These are phyloP conservation scores for Amblyteles armatorius DNA, from an alignment of 2,888 invertebrate genomes.

Conservation along the genomic window DNA sequence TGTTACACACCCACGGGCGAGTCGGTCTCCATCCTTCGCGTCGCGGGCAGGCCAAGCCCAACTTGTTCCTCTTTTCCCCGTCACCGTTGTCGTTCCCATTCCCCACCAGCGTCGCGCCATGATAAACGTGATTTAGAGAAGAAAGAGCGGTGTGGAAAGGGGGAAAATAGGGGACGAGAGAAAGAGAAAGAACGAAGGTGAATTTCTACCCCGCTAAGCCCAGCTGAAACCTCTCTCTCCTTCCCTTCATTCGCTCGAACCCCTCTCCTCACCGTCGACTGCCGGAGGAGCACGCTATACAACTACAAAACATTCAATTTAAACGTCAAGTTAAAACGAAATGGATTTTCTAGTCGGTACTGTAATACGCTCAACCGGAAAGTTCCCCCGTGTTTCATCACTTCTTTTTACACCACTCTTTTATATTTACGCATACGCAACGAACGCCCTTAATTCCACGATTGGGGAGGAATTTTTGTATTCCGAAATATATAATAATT, in stretches of 20 bases:
- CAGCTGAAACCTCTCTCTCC: conserved; percentile 68
- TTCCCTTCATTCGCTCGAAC: conserved; percentile 54
- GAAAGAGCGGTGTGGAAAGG: conserved; percentile 62
- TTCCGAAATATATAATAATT: neutral
- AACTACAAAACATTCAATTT: conserved; percentile 88
- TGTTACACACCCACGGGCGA: conserved; percentile 74
- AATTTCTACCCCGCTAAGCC: conserved; percentile 56
- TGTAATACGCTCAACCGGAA: conserved; percentile 75
- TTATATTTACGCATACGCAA: neutral
- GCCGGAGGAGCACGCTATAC: conserved; percentile 70
- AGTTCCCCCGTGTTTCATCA: conserved; percentile 53
- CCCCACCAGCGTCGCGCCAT: conserved; percentile 65
- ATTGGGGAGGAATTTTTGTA: neutral
- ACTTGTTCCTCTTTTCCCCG: conserved; percentile 65
- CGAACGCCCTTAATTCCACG: neutral
- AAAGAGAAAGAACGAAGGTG: conserved; percentile 54
- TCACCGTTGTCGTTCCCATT: conserved; percentile 77
- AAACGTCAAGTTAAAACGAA: conserved; percentile 87
- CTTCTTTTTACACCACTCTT: conserved; percentile 18
- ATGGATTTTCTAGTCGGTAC: conserved; percentile 86
- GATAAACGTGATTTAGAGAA: conserved; percentile 83
- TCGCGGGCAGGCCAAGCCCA: conserved; percentile 53
- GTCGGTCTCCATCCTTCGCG: conserved; percentile 78
- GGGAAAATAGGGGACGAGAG: conserved; percentile 15
- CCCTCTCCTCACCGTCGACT: conserved; percentile 63